Percentiles rank a stretch among this genome's conserved stretches.
These are phyloP conservation scores for Stegostoma tigrinum DNA, from an alignment of 2,113 vertebrate genomes.

Conservation along the genomic window DNA sequence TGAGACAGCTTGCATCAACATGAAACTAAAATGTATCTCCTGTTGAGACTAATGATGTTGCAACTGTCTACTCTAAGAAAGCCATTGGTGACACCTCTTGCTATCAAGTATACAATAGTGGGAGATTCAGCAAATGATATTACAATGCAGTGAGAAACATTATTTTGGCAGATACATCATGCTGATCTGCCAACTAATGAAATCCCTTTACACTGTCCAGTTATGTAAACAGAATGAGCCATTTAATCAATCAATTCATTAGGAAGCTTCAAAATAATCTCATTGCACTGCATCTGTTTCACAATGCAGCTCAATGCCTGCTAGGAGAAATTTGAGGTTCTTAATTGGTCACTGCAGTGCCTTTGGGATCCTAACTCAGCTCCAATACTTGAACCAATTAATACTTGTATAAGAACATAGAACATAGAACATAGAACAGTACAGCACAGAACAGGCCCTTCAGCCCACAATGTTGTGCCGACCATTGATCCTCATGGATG, in stretches of 20 bases:
- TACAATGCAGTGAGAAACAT: background rate
- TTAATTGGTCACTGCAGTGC: background rate
- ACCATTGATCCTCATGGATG: no score
- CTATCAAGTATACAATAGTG: background rate
- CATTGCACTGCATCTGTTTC: background rate
- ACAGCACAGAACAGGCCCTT: no score
- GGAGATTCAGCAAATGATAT: background rate
- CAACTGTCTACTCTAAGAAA: background rate
- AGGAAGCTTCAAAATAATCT: background rate
- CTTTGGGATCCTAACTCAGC: background rate
- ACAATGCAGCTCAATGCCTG: background rate
- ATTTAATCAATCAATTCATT: conserved; percentile 35
- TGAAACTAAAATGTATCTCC: background rate
- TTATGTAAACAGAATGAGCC: conserved; percentile 20
- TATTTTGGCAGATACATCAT: background rate
- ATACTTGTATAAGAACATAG: background rate
- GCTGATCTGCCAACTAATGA: background rate
- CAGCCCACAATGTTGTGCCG: no score
- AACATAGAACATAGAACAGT: no score
- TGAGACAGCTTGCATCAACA: background rate
- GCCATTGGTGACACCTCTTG: background rate
- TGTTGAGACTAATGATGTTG: background rate
- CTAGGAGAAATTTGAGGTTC: background rate
- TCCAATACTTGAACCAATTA: background rate
- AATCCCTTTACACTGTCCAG: background rate